Conservation (phyloP, 1,140 invertebrate species). For the Globodera rostochiensis region DNA sequence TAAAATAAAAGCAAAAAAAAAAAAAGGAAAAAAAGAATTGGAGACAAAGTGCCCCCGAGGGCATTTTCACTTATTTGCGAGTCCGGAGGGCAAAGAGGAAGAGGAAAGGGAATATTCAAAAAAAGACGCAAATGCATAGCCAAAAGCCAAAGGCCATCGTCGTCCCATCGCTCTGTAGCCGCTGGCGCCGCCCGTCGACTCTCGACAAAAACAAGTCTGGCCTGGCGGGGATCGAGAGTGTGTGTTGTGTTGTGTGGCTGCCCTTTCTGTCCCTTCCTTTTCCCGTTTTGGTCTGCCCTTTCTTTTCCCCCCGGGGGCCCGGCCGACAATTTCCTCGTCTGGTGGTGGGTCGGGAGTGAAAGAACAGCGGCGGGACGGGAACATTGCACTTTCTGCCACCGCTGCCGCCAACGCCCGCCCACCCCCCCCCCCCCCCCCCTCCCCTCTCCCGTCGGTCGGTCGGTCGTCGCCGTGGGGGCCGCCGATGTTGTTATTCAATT, state of each 20-base stretch:
- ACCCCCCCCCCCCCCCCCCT: no score
- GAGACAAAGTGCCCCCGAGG: not conserved
- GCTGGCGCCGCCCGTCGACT: not conserved
- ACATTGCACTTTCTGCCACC: not conserved
- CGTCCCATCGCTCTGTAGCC: not conserved
- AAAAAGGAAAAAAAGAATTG: not conserved
- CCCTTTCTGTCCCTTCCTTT: no score
- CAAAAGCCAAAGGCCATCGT: conserved; percentile 13
- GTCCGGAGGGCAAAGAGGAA: conserved; percentile 1
- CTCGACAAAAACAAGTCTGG: not conserved
- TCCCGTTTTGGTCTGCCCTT: not conserved
- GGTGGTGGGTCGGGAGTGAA: not conserved
- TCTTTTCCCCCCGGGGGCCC: not conserved
- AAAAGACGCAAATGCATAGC: not conserved
- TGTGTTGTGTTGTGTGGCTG: not conserved
- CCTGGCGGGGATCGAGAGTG: not conserved
- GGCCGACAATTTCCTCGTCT: not conserved
- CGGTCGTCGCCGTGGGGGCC: no score
- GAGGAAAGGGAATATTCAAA: not conserved
- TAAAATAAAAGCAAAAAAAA: not conserved
- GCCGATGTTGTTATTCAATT: not conserved
- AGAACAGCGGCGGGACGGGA: not conserved
- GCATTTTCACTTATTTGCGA: no score
- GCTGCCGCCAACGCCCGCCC: no score
- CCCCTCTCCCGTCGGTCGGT: no score